Conservation (phyloP, 2,888 invertebrate genomes). For the Cosmopolites sordidus region DNA sequence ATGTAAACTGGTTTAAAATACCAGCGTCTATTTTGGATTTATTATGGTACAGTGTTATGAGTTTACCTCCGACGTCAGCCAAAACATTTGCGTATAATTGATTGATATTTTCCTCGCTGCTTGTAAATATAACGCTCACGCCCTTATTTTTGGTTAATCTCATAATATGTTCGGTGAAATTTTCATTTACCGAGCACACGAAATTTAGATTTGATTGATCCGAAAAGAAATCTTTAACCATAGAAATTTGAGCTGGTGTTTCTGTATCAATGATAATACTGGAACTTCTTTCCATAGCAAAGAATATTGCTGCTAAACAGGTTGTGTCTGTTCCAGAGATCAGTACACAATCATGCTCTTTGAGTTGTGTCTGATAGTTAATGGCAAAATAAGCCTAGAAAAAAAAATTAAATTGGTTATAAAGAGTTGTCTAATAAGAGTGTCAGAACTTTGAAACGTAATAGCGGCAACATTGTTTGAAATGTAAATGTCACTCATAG, state of each 20-base stretch:
- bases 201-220: background rate
- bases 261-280: background rate
- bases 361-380: conserved; percentile 15
- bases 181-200: background rate
- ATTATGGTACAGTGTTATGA: conserved; percentile 9
- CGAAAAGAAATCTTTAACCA: background rate
- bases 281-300: background rate
- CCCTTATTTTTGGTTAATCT: background rate
- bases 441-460: too few species aligned
- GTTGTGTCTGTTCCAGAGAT: background rate
- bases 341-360: conserved; percentile 3
- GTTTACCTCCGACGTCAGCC: conserved; percentile 2
- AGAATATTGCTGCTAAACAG: background rate
- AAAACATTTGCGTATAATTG: background rate
- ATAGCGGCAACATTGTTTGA: too few species aligned
- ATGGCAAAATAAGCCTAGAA: conserved; percentile 27
- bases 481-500: too few species aligned
- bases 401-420: too few species aligned
- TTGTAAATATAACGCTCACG: conserved; percentile 1
- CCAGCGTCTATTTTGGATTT: conserved; percentile 9
- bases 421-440: too few species aligned
- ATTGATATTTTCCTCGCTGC: conserved; percentile 1
- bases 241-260: background rate
- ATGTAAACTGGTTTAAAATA: background rate
- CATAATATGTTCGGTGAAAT: background rate